Base-by-base conservation (phyloP, 1,140 invertebrate genomes). In the Plutomurus gul region DNA sequence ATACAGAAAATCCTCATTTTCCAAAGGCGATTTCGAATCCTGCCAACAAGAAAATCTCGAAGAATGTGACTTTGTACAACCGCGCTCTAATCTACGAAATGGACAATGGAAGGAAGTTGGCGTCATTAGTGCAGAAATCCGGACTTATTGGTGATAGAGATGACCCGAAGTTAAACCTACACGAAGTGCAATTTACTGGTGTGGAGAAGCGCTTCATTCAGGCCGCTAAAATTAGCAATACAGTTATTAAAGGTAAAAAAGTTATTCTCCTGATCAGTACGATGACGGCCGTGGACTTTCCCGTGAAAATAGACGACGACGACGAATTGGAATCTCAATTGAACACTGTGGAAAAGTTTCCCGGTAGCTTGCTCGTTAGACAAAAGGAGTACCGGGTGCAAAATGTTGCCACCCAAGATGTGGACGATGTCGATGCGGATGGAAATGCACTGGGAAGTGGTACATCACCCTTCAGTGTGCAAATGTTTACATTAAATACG, bases 181-280 rank as follows among this genome's bases (percentile, higher is more conserved):
- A 78, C 33, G 43, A 71, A 18, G 72, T 81, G 2, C 60, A 81
- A 40, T 81, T 81, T 39, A 56, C 76, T 4, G 80, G 70, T 13
- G 65, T 71, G 3, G 80, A 81, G 37, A 73, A 73, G 25, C 11
- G 60, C 27, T 81, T 75, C 49, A 3, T 78, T 8, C 16, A 40
- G 8, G 72, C 74, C 5, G 27, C 78, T 6, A 56, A 65, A 13
- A 70, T 81, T 33, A 73, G 75, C 20, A 51, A 40, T 22, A 20
- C 22, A 3, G 51, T 60, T 8, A 74, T 78, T n/a, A 27, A 65
- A 27, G 7, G 37, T 3, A n/a, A 18, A 3, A 33, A 60, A 8
- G 56, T 71, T n/a, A 10, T 22, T 4, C 39, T 49, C 8, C 33
- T 13, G 7, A 65, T 60, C 33, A 40, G 27, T 7, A 30, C 13